Evolutionary conservation across 2,797 vertebrate genomes (phyloP), one percentile per base, ranked within the genome.

Genomic region (Sebastes trivittatus): DNA sequence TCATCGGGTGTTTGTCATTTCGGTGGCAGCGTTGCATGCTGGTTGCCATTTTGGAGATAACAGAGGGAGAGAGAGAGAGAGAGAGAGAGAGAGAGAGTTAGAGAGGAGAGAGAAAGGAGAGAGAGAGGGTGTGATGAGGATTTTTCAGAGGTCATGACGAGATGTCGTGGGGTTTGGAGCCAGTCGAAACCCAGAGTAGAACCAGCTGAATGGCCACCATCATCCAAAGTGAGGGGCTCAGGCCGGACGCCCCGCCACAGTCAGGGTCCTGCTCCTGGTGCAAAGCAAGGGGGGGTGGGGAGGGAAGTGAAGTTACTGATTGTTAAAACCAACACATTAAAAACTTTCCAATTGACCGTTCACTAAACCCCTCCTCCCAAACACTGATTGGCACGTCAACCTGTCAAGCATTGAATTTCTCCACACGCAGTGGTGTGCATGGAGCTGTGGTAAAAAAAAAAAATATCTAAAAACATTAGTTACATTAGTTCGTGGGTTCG

Each of bases 161-260:
- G 89, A 93, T 22, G 82, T 59, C 60, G 9, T 92, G 94, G 84
- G 92, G 87, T 95, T 93, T 96, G 90, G 92, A 96, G 92, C 96
- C 97, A 63, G 95, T 95, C 93, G 97, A 91, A 71, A 97, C 95
- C 97, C 98, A 98, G 83, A 98, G 96, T 63, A 99, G 95, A 54
- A 95, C 64, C 90, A 97, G 52, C 89, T 99, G 98, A 86, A 97
- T 89, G 87, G 95, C 93, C 87, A 95, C 62, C 95, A 96, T 84
- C 18, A 96, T 94, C 96, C 97, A 97, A 23, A 98, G 87, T 0
- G 97, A 96, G 14, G 98, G 96, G 81, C 88, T 97, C 94, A 99
- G 88, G 85, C 95, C 87, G 92, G 97, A 97, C 75, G 94, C 97
- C 23, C 97, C 97, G 58, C 98, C 98, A 68, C 98, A 99, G 92